Conservation (phyloP, 1,140 invertebrate genomes). For the Ceratitis capitata region DNA sequence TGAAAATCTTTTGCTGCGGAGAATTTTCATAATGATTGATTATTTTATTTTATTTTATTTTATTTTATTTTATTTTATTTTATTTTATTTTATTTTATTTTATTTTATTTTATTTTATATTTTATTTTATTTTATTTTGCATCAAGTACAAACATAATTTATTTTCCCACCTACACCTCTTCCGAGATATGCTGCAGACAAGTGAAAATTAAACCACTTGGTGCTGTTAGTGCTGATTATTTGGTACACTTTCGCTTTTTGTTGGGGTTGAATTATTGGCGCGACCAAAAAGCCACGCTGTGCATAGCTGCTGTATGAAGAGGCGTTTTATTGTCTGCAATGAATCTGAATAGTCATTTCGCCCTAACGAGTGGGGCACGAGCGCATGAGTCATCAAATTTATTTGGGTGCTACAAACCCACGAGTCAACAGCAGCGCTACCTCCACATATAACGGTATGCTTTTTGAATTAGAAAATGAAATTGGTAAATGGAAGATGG, state of each 20-base stretch:
- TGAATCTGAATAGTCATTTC: not conserved
- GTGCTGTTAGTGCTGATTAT: not conserved
- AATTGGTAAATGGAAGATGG: not conserved
- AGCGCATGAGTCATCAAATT: not conserved
- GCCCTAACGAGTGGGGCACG: not conserved
- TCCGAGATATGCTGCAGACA: not conserved
- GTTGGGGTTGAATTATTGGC: not conserved
- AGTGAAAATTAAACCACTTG: not conserved
- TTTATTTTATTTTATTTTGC: too few relatives aligned
- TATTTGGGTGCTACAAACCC: not conserved
- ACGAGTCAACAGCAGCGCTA: not conserved
- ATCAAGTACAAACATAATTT: not conserved
- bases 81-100: too few relatives aligned
- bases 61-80: too few relatives aligned
- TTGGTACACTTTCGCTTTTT: not conserved
- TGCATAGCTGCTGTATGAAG: not conserved
- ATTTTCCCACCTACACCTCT: not conserved
- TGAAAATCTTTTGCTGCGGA: not conserved
- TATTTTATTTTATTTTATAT: too few relatives aligned
- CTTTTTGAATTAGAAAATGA: not conserved
- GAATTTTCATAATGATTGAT: not conserved
- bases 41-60: too few relatives aligned
- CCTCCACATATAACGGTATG: not conserved
- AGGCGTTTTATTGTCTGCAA: not conserved
- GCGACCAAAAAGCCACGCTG: not conserved